Evolutionary conservation across 2,888 invertebrate species (phyloP), one percentile per base, ranked within the genome.

Genomic region (Panorpa germanica): DNA sequence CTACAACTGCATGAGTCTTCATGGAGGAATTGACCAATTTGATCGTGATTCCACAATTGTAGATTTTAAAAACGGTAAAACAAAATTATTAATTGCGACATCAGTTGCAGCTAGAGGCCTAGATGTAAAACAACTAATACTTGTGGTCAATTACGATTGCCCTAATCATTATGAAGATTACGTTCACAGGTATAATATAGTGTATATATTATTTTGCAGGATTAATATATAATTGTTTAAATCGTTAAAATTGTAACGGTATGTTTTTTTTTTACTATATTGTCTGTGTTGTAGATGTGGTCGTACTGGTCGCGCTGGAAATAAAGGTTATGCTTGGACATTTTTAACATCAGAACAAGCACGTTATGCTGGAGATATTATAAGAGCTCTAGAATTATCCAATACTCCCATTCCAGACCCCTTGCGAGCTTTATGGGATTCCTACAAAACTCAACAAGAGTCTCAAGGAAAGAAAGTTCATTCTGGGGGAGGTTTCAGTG

Each of bases 161-260:
- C 96, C 98, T 0, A 98, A 98, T 56, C 98, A 99, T 54, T 98
- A 98, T 48, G 98, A 99, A 55, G 98, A 99, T 54, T 99, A 99
- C 52, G 96, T 99, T 12, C 98, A 99, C 53, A 59, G 67, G 67
- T 66, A 39, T 37, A 13, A 12, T 14, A 7, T 15, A n/a, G 24
- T 8, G 11, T 26, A 12, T 28, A 4, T 31, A 7, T 14, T n/a
- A n/a, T n/a, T n/a, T n/a, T n/a, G n/a, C n/a, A n/a, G n/a, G n/a
- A n/a, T n/a, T n/a, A n/a, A 10, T 29, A 10, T 29, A 8, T 19
- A 26, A 13, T 20, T 30, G 3, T 25, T 16, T 11, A 16, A 13
- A 16, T 31, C 16, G 5, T 31, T 4, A 4, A 16, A 10, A 12
- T 25, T 7, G n/a, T n/a, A n/a, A n/a, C n/a, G n/a, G n/a, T n/a